phyloP scores from a whole-genome alignment of 1,140 invertebrate species.

The Diorhabda carinulata region DNA sequence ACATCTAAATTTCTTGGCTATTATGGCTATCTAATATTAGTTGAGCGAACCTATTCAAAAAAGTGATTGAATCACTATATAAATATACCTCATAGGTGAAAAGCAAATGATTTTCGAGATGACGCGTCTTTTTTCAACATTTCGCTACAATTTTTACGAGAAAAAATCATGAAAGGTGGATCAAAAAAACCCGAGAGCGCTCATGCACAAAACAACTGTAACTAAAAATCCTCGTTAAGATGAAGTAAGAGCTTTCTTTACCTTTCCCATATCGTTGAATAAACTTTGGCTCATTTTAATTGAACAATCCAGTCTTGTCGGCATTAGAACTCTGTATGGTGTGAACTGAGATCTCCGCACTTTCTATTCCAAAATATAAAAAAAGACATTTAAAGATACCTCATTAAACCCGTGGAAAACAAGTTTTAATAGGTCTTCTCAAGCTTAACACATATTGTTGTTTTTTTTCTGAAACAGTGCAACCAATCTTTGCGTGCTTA shows the following conservation, averaged over 20 bases:
- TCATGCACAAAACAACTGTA: too few species aligned
- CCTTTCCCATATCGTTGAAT: too few species aligned
- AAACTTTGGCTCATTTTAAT: too few species aligned
- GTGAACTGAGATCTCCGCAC: background rate
- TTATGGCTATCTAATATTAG: constrained; percentile 37
- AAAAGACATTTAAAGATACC: background rate
- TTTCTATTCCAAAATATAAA: background rate
- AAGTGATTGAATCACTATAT: constrained; percentile 38
- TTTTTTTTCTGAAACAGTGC: background rate
- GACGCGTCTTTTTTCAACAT: background rate
- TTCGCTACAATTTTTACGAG: background rate
- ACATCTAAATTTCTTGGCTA: constrained; percentile 38
- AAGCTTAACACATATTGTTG: background rate
- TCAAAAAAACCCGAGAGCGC: too few species aligned
- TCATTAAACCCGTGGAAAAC: background rate
- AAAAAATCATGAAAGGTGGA: too few species aligned
- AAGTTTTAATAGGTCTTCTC: background rate
- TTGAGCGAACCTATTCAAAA: constrained; percentile 25
- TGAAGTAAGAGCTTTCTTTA: too few species aligned
- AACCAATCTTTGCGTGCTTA: background rate
- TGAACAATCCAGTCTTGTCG: too few species aligned
- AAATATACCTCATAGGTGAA: constrained; percentile 27
- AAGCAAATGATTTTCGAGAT: background rate
- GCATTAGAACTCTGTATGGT: background rate
- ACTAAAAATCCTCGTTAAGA: too few species aligned